Evolutionary conservation across 1,140 invertebrate species (phyloP), one percentile per base, ranked within the genome.

Genomic region (Macrobrachium rosenbergii): DNA sequence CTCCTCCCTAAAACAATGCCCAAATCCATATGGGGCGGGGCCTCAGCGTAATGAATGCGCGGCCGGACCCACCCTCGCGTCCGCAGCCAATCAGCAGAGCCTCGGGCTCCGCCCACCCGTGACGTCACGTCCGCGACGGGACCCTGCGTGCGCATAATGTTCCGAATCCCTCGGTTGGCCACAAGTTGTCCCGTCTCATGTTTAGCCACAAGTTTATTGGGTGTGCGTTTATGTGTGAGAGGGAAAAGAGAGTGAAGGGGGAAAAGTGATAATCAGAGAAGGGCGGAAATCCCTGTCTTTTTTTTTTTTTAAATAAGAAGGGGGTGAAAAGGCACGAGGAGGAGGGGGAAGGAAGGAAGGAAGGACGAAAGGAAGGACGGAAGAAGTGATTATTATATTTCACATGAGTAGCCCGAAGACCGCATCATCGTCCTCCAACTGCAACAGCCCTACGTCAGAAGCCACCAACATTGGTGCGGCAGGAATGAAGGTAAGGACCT

Each of bases 1-100:
- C 84, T 80, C 84, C 84, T 28, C 84, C 84, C 84, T 87, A 63
- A 87, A 87, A 87, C 84, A 87, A 81, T 80, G 84, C 78, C 84
- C 45, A 45, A 59, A 72, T 64, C 77, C 63, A 59, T 59, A 62
- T 64, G 45, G 77, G 84, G 77, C 77, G 77, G 84, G 77, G 77
- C 64, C 17, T 11, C 64, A 8, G 45, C 43, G 77, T 72, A 73
- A 87, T 87, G 77, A 80, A 79, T 73, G 84, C 84, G 77, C 67
- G 58, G 23, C 23, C 45, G 37, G 52, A 14, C 77, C 84, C 64
- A 52, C 16, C 21, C 37, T 11, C 23, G 21, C 23, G 19, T 0
- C 75, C 2, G 43, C 62, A 62, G 37, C 84, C 84, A 87, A 81
- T 75, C 64, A 6, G 14, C 5, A 3, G 2, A 6, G 14, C 7